Percentiles rank a stretch among this genome's conserved stretches.
phyloP scores from a whole-genome alignment of 2,113 vertebrate genomes.

The Syrmaticus mikado region DNA sequence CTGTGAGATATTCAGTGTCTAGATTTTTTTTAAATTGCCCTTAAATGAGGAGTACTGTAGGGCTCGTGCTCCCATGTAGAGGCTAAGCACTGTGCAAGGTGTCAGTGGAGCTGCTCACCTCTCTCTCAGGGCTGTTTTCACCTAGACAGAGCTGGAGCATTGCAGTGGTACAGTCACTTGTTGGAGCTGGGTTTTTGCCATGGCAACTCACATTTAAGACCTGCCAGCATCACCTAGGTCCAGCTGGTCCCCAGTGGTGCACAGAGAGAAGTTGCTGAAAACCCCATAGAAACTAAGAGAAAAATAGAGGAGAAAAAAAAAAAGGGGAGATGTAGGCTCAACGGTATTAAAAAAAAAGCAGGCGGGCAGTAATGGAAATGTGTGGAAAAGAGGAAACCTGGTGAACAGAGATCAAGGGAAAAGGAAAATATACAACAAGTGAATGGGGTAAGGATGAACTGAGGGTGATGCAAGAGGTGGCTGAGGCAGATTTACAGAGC shows the following conservation, averaged over 20 bases:
- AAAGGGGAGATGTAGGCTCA: neutral
- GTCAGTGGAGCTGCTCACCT: rapidly evolving
- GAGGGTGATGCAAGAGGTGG: neutral
- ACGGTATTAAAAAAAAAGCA: neutral
- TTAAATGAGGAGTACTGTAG: neutral
- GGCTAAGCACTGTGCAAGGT: rapidly evolving
- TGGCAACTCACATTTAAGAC: neutral
- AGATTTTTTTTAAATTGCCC: neutral
- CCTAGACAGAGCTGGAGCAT: rapidly evolving
- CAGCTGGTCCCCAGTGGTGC: neutral
- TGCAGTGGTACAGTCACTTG: rapidly evolving
- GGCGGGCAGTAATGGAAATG: neutral
- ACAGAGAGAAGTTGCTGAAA: neutral
- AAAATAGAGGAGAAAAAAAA: neutral
- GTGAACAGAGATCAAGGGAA: neutral
- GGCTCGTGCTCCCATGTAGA: neutral
- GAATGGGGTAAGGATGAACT: neutral
- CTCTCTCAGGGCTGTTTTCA: neutral
- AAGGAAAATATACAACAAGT: neutral
- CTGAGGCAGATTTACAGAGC: neutral
- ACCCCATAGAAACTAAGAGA: neutral
- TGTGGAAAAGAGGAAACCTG: neutral
- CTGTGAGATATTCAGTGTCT: neutral
- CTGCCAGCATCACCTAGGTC: neutral
- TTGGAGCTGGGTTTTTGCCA: neutral